Percentiles rank a stretch among this genome's conserved stretches.
These are phyloP conservation scores for Drosophila malerkotliana DNA, from an alignment of 1,140 invertebrate genomes.

Conservation along the genomic window DNA sequence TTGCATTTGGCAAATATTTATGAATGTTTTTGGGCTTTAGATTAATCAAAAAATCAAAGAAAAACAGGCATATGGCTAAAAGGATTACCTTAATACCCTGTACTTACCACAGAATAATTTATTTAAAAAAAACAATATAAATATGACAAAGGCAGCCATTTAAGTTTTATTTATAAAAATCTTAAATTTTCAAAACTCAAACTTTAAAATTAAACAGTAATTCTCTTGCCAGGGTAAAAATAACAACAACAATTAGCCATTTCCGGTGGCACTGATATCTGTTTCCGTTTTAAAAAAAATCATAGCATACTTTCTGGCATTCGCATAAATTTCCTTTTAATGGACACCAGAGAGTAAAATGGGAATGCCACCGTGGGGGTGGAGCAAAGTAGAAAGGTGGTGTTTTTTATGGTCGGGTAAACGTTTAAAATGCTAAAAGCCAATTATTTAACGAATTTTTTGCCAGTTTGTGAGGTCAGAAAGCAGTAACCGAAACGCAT, in stretches of 20 bases:
- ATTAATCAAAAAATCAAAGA: constrained; percentile 51
- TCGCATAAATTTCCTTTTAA: constrained; percentile 50
- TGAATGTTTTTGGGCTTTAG: constrained; percentile 39
- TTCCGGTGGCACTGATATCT: constrained; percentile 23
- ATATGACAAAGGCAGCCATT: neutral
- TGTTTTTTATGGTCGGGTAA: constrained; percentile 45
- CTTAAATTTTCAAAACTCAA: neutral
- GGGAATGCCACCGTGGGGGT: constrained; percentile 1
- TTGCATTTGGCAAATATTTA: constrained; percentile 53
- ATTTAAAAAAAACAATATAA: neutral
- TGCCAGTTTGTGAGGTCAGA: constrained; percentile 2
- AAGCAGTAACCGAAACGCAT: constrained; percentile 20
- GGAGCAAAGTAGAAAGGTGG: neutral
- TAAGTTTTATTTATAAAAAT: neutral
- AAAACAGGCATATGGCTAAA: neutral
- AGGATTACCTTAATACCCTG: neutral
- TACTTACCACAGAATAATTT: neutral
- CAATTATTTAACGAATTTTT: constrained; percentile 49
- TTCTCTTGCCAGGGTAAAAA: constrained; percentile 8
- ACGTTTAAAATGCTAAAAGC: constrained; percentile 52
- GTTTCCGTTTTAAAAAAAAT: constrained; percentile 30
- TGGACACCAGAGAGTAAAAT: constrained; percentile 27
- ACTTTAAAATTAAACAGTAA: neutral
- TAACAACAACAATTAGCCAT: constrained; percentile 41
- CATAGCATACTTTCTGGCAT: constrained; percentile 31